Conservation (phyloP, 2,797 vertebrate genomes). For the Microctenopoma stevenorrisi region DNA sequence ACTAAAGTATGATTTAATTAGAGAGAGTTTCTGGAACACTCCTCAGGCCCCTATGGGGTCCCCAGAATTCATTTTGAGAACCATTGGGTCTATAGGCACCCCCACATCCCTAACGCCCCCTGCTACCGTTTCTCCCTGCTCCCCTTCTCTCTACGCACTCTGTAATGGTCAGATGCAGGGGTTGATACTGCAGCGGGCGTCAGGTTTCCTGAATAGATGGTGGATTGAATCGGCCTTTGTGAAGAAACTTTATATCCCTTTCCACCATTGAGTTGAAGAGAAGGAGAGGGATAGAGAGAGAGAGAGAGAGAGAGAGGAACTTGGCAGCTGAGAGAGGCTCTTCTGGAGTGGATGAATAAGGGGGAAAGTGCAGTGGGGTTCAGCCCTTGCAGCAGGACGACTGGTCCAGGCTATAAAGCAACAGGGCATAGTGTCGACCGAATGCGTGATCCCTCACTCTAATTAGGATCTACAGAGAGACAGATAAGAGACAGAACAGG, state of each 20-base stretch:
- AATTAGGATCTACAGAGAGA: slow-evolving; percentile 60
- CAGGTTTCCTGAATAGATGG: slow-evolving; percentile 87
- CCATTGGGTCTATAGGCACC: slow-evolving; percentile 41
- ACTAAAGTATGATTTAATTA: slow-evolving; percentile 35
- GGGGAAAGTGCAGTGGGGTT: slow-evolving; percentile 64
- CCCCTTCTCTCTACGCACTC: slow-evolving; percentile 65
- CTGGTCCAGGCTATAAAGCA: slow-evolving; percentile 65
- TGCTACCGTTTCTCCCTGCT: slow-evolving; percentile 65
- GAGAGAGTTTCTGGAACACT: slow-evolving; percentile 30
- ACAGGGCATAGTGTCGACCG: slow-evolving; percentile 71
- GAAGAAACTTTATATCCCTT: slow-evolving; percentile 93
- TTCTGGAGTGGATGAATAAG: slow-evolving; percentile 72
- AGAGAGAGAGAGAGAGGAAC: slow-evolving; percentile 53
- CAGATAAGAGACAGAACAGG: slow-evolving; percentile 55
- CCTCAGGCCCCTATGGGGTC: slow-evolving; percentile 43
- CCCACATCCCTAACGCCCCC: slow-evolving; percentile 21
- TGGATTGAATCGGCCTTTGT: slow-evolving; percentile 92
- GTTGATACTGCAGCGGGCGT: slow-evolving; percentile 87
- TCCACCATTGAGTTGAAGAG: slow-evolving; percentile 76
- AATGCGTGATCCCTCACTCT: slow-evolving; percentile 66
- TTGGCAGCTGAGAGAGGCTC: slow-evolving; percentile 79
- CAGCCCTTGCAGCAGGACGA: slow-evolving; percentile 59
- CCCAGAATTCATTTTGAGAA: slow-evolving; percentile 59
- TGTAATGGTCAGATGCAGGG: slow-evolving; percentile 78
- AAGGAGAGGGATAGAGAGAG: slow-evolving; percentile 43